A percentile compares a stretch with the other conserved stretches of the same genome.
Evolutionary conservation across 1,140 invertebrate genomes (phyloP).

Genomic region (Anastrepha obliqua): DNA sequence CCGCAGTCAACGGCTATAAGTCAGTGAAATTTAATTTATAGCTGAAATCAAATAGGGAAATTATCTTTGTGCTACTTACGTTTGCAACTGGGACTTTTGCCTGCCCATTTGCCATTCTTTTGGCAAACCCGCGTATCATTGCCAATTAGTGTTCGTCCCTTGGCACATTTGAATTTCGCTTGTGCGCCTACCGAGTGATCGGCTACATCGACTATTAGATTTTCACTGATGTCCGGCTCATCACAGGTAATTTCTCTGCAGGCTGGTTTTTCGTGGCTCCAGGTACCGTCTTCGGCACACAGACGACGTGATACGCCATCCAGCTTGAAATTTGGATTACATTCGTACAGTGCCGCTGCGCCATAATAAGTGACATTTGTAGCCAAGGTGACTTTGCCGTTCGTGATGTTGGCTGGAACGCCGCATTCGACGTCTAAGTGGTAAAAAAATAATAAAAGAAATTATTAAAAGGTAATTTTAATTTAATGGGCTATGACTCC

Average conservation of each 20-base stretch:
- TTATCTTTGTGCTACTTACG: conserved; percentile 78
- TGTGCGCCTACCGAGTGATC: conserved; percentile 79
- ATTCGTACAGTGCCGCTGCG: conserved; percentile 88
- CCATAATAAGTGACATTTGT: conserved; percentile 92
- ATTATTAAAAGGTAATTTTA: background rate
- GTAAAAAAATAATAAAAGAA: conserved; percentile 11
- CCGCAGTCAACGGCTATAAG: conserved; percentile 87
- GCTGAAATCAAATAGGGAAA: background rate
- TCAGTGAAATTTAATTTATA: conserved; percentile 57
- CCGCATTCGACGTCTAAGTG: conserved; percentile 90
- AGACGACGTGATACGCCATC: conserved; percentile 86
- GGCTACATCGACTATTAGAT: conserved; percentile 77
- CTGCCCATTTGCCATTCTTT: conserved; percentile 88
- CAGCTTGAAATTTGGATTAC: conserved; percentile 86
- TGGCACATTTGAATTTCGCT: conserved; percentile 87
- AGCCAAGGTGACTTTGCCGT: conserved; percentile 84
- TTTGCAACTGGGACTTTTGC: conserved; percentile 84
- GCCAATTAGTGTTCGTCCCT: conserved; percentile 87
- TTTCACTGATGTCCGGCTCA: conserved; percentile 79
- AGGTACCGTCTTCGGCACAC: conserved; percentile 92
- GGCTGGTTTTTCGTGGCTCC: conserved; percentile 85
- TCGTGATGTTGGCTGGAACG: conserved; percentile 81
- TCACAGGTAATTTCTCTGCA: conserved; percentile 89
- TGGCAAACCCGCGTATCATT: conserved; percentile 86
- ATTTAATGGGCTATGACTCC: no score